These are phyloP conservation scores for Andrena bucephala DNA, from an alignment of 2,888 invertebrate species.

Conservation along the genomic window DNA sequence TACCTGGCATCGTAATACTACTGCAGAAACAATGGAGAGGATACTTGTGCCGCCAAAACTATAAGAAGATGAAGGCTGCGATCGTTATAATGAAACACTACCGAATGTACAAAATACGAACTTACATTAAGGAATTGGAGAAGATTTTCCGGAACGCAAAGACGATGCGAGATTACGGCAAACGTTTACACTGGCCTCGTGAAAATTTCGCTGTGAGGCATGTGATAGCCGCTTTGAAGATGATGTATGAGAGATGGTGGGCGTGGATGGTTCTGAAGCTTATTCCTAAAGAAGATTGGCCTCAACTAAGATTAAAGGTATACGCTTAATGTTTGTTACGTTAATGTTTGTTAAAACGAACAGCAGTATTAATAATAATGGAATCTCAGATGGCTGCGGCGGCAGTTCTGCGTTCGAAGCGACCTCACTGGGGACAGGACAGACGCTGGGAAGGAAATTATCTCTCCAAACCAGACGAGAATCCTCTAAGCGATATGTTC, in stretches of 20 bases:
- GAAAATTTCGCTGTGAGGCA: slow-evolving; percentile 90
- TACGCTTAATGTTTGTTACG: neutral
- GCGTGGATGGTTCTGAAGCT: slow-evolving; percentile 94
- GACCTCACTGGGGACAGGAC: slow-evolving; percentile 90
- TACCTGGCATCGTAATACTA: slow-evolving; percentile 96
- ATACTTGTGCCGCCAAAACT: slow-evolving; percentile 90
- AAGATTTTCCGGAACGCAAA: slow-evolving; percentile 89
- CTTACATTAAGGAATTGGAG: slow-evolving; percentile 89
- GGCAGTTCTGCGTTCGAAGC: slow-evolving; percentile 89
- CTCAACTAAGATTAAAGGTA: slow-evolving; percentile 92
- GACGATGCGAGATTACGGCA: slow-evolving; percentile 91
- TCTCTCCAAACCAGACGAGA: slow-evolving; percentile 89
- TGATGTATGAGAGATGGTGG: slow-evolving; percentile 93
- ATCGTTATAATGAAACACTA: slow-evolving; percentile 93
- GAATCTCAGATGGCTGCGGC: slow-evolving; percentile 88
- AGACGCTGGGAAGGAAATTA: slow-evolving; percentile 95
- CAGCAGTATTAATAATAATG: slow-evolving; percentile 3
- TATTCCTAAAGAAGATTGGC: slow-evolving; percentile 94
- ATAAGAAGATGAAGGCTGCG: slow-evolving; percentile 94
- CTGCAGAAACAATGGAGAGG: slow-evolving; percentile 99
- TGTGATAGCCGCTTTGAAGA: slow-evolving; percentile 88
- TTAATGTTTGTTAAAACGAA: neutral
- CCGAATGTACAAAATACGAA: slow-evolving; percentile 91
- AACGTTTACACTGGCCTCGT: slow-evolving; percentile 92
- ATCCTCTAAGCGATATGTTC: slow-evolving; percentile 89